phyloP scores from a whole-genome alignment of 2,113 vertebrate species.

The Parus major region DNA sequence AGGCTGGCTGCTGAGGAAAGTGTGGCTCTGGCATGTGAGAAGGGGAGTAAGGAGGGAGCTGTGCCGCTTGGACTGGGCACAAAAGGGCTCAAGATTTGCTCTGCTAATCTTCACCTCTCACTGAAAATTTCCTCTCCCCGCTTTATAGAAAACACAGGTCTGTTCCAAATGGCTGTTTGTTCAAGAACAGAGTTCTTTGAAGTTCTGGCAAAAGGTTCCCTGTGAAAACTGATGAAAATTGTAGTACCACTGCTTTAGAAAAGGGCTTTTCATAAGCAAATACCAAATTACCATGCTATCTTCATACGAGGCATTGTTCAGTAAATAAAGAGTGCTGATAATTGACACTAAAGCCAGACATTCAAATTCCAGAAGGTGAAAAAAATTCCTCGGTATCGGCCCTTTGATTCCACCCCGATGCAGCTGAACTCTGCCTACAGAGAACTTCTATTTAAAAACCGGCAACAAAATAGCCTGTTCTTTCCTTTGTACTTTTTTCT shows the following conservation, averaged over 20 bases:
- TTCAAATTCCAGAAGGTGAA: conserved; percentile 17
- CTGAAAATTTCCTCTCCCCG: background rate
- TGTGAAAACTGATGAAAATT: conserved; percentile 11
- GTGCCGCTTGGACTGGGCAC: background rate
- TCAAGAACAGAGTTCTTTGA: conserved; percentile 4
- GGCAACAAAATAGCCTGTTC: conserved; percentile 19
- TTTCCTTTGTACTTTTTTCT: conserved; percentile 28
- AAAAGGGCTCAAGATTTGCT: background rate
- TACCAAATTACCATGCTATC: conserved; percentile 16
- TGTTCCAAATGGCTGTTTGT: background rate
- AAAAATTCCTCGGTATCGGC: background rate
- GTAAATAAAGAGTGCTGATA: conserved; percentile 24
- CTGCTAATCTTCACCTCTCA: background rate
- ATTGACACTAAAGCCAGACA: conserved; percentile 31
- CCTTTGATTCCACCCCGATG: conserved; percentile 31
- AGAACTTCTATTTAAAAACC: conserved; percentile 44
- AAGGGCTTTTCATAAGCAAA: conserved; percentile 26
- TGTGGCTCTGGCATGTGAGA: background rate
- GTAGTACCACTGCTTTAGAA: background rate
- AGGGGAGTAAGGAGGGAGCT: background rate
- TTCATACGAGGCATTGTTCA: conserved; percentile 7
- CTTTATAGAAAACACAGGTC: background rate
- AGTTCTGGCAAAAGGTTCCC: background rate
- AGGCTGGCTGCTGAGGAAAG: background rate
- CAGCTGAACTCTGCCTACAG: conserved; percentile 29